Base-by-base conservation (phyloP, 2,888 invertebrate species). In the Drosophila kambysellisi region DNA sequence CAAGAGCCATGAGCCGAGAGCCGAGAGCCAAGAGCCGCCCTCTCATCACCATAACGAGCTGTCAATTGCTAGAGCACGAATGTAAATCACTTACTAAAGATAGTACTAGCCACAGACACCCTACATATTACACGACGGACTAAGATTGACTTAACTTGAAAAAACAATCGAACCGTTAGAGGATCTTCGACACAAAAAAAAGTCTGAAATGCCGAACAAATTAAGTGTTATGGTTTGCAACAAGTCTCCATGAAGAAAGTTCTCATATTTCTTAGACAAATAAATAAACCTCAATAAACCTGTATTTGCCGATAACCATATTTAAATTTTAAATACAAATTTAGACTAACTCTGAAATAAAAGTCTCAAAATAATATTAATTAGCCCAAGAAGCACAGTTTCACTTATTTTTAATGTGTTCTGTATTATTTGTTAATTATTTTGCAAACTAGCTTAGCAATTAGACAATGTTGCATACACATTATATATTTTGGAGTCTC, bases 1-100 rank as follows among this genome's bases (percentile, higher is more conserved):
- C 46, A 15, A 35, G 56, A 54, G 41, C 58, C 73, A 29, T 46
- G 58, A 76, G 59, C 56, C 62, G 3, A 20, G 32, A 39, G 43
- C 46, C 41, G 15, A 30, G 41, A 57, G 32, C 41, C 20, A 6
- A 41, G 41, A 43, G 43, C 75, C 79, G 82, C 82, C 79, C 80
- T 79, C 66, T 74, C 71, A 67, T 79, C 76, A 75, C 71, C 66
- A 71, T 71, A 72, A 82, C 76, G 66, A 80, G 74, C 81, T 81
- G 81, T 81, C 81, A 81, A 81, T 81, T 82, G 80, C 43, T 46
- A 53, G 43, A 54, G 75, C 63, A 71, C 51, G 82, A 63, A 81
- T 82, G 80, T 81, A 80, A 81, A 82, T 82, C 72, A 82, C 68
- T 79, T 64, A 70, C 75, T 60, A 46, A 58, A 63, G 70, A 57